Percentiles rank a stretch among this genome's conserved stretches.
Conservation (phyloP, 2,888 invertebrate genomes). For the Pasiphila rectangulata region DNA sequence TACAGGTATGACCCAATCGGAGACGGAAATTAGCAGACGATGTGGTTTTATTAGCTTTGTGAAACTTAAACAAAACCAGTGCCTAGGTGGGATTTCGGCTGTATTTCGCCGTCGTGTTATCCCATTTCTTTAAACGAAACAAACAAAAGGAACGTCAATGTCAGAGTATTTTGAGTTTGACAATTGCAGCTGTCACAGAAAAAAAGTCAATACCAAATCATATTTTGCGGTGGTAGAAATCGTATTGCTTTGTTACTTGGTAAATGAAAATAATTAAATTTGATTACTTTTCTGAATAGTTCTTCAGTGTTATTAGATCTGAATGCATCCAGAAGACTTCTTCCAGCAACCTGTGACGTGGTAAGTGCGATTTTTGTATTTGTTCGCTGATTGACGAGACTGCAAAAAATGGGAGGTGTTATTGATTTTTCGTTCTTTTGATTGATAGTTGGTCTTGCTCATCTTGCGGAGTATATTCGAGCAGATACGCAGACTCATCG, state of each 20-base stretch:
- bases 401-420: conserved; percentile 36
- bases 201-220: conserved; percentile 8
- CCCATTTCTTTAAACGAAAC: too few species aligned
- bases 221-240: not conserved
- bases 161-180: too few species aligned
- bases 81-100: too few species aligned
- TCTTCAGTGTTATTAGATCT: conserved; percentile 29
- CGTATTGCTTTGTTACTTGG: conserved; percentile 40
- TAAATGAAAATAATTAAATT: conserved; percentile 55
- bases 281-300: conserved; percentile 41
- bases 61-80: too few species aligned
- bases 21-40: too few species aligned
- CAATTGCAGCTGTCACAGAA: conserved; percentile 10
- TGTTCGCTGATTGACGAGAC: conserved; percentile 11
- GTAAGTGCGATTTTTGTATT: conserved; percentile 40
- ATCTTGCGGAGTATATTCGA: conserved; percentile 4
- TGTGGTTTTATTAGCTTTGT: too few species aligned
- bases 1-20: too few species aligned
- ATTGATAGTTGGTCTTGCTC: conserved; percentile 19
- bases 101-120: too few species aligned
- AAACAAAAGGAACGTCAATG: conserved; percentile 12
- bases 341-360: conserved; percentile 38
- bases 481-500: conserved; percentile 1
- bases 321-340: conserved; percentile 31
- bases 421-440: conserved; percentile 51